Evolutionary conservation across 2,888 invertebrate genomes (phyloP).

Genomic region (Lycocerus yunnanus): DNA sequence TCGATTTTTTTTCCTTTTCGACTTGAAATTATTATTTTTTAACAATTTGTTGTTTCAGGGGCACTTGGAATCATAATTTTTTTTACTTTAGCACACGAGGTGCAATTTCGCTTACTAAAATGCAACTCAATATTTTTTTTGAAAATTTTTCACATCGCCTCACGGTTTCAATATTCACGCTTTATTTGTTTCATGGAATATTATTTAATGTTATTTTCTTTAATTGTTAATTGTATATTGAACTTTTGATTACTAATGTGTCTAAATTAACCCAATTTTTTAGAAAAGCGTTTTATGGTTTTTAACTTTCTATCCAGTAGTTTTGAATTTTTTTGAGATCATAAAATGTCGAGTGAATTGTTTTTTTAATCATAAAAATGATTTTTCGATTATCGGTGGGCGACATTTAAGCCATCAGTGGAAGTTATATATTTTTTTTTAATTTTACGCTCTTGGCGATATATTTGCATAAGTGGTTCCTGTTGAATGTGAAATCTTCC

Average conservation of each 20-base stretch:
- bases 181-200: background rate
- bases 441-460: background rate
- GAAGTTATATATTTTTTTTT: background rate
- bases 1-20: background rate
- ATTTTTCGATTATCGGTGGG: no score
- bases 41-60: no score
- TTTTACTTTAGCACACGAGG: background rate
- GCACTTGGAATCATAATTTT: background rate
- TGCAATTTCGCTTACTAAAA: no score
- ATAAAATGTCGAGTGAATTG: background rate
- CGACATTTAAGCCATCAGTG: background rate
- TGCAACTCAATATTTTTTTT: no score
- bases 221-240: background rate
- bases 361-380: no score
- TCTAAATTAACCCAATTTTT: background rate
- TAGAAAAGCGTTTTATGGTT: background rate
- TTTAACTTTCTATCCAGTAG: background rate
- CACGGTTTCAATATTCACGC: background rate
- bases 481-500: background rate
- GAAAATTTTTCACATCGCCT: background rate
- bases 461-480: background rate
- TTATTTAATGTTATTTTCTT: background rate
- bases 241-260: background rate
- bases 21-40: background rate
- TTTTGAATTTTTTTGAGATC: background rate